phyloP scores from a whole-genome alignment of 1,140 invertebrate species.

The Pectinophora gossypiella region DNA sequence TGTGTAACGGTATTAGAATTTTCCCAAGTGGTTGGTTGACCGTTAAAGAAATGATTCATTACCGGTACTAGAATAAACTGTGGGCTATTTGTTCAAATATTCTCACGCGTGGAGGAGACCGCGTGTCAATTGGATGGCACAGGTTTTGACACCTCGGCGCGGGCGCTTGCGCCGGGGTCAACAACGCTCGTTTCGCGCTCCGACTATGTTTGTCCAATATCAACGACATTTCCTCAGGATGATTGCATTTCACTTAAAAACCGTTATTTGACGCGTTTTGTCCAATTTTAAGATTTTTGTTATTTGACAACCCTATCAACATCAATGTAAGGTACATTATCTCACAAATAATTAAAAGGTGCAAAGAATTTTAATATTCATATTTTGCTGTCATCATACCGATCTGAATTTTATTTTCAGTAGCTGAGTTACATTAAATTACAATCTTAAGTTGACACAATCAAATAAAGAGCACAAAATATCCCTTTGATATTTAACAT shows the following conservation, averaged over 20 bases:
- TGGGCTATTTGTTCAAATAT: conserved; percentile 65
- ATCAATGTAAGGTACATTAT: too few relatives aligned
- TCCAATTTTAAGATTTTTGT: too few relatives aligned
- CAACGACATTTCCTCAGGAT: conserved; percentile 25
- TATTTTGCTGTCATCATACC: too few relatives aligned
- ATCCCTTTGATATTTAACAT: conserved; percentile 33
- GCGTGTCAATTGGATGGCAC: conserved; percentile 54
- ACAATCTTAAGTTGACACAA: neutral
- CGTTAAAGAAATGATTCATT: conserved; percentile 70
- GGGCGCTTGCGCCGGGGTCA: conserved; percentile 33
- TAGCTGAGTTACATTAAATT: too few relatives aligned
- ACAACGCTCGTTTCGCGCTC: conserved; percentile 42
- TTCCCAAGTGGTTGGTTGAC: conserved; percentile 52
- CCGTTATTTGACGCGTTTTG: conserved; percentile 21
- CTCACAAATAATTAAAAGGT: too few relatives aligned
- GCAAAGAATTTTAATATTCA: too few relatives aligned
- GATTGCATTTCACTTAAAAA: conserved; percentile 28
- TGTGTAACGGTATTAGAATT: conserved; percentile 40
- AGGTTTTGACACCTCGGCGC: conserved; percentile 57
- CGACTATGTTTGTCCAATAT: conserved; percentile 48
- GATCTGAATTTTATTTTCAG: too few relatives aligned
- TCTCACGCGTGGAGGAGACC: conserved; percentile 57
- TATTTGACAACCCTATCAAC: too few relatives aligned
- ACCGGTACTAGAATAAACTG: conserved; percentile 60
- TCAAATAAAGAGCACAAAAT: conserved; percentile 24